phyloP scores from a whole-genome alignment of 2,888 invertebrate genomes.

The Cosmopolites sordidus region DNA sequence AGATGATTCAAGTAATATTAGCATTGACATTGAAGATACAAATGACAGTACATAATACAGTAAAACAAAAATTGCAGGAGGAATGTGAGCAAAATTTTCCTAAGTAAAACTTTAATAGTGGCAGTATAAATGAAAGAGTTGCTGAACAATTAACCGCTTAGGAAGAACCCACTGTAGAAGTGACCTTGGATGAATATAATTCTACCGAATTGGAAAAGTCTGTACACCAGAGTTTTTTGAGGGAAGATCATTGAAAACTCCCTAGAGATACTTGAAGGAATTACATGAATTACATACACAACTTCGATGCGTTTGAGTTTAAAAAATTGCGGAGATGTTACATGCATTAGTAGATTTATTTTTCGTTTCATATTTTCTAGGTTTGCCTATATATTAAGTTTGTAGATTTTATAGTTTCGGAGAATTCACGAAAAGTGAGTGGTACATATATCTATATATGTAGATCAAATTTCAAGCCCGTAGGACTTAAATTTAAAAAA shows the following conservation, averaged over 20 bases:
- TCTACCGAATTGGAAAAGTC: slow-evolving; percentile 54
- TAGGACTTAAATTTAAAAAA: no score
- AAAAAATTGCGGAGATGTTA: slow-evolving; percentile 60
- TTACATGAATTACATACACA: slow-evolving; percentile 58
- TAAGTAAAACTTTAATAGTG: no score
- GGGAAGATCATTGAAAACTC: slow-evolving; percentile 53
- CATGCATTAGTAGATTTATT: slow-evolving; percentile 57
- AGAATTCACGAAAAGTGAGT: no score
- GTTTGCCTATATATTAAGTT: no score
- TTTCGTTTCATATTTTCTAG: no score
- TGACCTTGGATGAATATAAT: slow-evolving; percentile 41
- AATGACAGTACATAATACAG: neutral
- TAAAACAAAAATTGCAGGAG: no score
- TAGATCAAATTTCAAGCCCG: no score
- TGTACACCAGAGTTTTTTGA: slow-evolving; percentile 57
- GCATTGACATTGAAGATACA: slow-evolving; percentile 57
- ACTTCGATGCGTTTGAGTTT: slow-evolving; percentile 55
- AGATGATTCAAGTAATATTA: slow-evolving; percentile 50
- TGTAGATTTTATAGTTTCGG: no score
- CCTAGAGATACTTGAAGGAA: slow-evolving; percentile 54
- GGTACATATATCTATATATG: no score
- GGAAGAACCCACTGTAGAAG: slow-evolving; percentile 50
- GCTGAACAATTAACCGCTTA: slow-evolving; percentile 39
- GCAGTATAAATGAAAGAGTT: slow-evolving; percentile 21
- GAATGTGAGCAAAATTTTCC: no score